Percentiles rank a stretch among this genome's conserved stretches.
Conservation (phyloP, 1,140 invertebrate species). For the Hylaeus volcanicus region DNA sequence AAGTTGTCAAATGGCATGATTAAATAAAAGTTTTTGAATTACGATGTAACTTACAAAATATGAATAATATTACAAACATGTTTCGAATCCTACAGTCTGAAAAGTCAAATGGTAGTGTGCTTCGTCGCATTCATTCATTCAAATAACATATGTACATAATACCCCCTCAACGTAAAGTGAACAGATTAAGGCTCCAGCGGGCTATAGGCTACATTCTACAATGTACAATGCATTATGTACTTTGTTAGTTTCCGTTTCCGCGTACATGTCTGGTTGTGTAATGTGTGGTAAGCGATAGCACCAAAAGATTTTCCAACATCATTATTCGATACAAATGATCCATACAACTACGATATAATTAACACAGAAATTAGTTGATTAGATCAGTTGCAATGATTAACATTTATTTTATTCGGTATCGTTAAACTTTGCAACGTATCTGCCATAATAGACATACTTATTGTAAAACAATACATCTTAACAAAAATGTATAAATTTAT, state of each 20-base stretch:
- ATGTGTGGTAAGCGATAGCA: slow-evolving; percentile 79
- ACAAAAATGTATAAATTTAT: slow-evolving; percentile 71
- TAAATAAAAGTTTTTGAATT: slow-evolving; percentile 64
- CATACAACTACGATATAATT: slow-evolving; percentile 49
- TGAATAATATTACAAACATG: slow-evolving; percentile 73
- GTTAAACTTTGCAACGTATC: slow-evolving; percentile 70
- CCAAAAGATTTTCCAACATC: slow-evolving; percentile 69
- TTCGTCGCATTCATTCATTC: slow-evolving; percentile 77
- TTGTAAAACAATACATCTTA: slow-evolving; percentile 69
- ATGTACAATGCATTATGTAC: slow-evolving; percentile 80
- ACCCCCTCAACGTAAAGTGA: slow-evolving; percentile 77
- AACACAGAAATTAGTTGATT: slow-evolving; percentile 65
- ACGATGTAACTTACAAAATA: slow-evolving; percentile 78
- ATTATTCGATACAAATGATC: slow-evolving; percentile 55
- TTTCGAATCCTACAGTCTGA: slow-evolving; percentile 73
- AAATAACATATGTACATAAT: slow-evolving; percentile 81
- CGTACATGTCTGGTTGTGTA: slow-evolving; percentile 79
- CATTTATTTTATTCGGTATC: slow-evolving; percentile 68
- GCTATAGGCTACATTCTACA: slow-evolving; percentile 80
- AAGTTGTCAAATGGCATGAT: slow-evolving; percentile 21
- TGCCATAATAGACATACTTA: slow-evolving; percentile 68
- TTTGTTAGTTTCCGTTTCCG: slow-evolving; percentile 67
- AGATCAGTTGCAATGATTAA: slow-evolving; percentile 65
- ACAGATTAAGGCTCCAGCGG: slow-evolving; percentile 81
- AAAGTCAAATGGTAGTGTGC: slow-evolving; percentile 75